Base-by-base conservation (phyloP, 2,797 vertebrate species). In the Dromococcyx pavoninus region DNA sequence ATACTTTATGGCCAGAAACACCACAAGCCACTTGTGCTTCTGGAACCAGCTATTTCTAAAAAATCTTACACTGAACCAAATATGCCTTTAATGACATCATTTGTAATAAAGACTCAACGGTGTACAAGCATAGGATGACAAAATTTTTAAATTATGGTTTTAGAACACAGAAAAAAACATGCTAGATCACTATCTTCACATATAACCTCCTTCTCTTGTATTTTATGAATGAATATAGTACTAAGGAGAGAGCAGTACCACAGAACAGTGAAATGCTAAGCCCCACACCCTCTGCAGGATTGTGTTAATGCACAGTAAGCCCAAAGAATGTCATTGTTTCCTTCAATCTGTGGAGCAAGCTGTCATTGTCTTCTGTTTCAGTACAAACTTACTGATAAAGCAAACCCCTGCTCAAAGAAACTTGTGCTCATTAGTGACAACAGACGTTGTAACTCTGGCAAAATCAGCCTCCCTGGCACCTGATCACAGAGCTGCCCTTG, bases 281-380 rank as follows among this genome's bases (percentile, higher is more conserved):
- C 23, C 64, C 57, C 11, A 33, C 44, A 54, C 46, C 30, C 17
- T 30, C 22, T 23, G 27, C 46, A 11, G 58, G 53, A 17, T 11
- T 19, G 14, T 7, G 32, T 57, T 57, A 19, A 18, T 2, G 44
- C 51, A 33, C 74, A 48, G 23, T 3, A 41, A 73, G 10, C 72
- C 67, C 48, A 44, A 82, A 46, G 4, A 43, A 10, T 4, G 17
- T 9, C 8, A 0, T 2, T 1, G 2, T 16, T 72, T 13, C 48
- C 24, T 27, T 27, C 24, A 50, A 50, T 50, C 48, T 50, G 48
- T 50, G 24, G 21, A 27, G 48, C 25, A 50, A 50, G 48, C 48
- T 50, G 24, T 53, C 28, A 14, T 5, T 7, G 7, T 48, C 51
- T 56, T 39, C 53, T 46, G 27, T 18, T 16, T 41, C 1, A 10